Percentiles rank a stretch among this genome's conserved stretches.
phyloP scores from a whole-genome alignment of 2,888 invertebrate genomes.

The Agrenia bidenticulata region DNA sequence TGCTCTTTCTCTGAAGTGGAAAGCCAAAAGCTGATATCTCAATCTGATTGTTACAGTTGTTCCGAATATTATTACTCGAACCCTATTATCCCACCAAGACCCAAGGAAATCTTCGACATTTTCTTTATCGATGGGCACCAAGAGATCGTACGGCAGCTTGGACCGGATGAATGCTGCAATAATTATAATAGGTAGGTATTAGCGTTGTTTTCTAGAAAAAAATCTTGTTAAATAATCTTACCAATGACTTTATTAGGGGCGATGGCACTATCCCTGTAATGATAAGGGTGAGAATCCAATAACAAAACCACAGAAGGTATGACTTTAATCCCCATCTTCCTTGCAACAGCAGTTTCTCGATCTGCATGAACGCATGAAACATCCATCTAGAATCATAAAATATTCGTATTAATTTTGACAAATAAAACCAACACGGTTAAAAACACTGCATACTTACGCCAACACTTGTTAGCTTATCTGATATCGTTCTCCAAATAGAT shows the following conservation, averaged over 20 bases:
- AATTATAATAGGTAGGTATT: no score
- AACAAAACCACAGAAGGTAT: constrained; percentile 80
- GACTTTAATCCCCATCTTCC: constrained; percentile 75
- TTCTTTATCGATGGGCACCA: constrained; percentile 68
- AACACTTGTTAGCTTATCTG: constrained; percentile 78
- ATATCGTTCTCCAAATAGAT: constrained; percentile 77
- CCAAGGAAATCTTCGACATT: constrained; percentile 76
- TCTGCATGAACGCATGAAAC: constrained; percentile 83
- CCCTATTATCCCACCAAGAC: constrained; percentile 89
- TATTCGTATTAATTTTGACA: neutral
- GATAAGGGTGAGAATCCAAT: constrained; percentile 77
- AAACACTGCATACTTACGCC: constrained; percentile 62
- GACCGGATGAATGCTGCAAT: constrained; percentile 76
- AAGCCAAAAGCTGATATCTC: constrained; percentile 84
- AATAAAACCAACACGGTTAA: neutral
- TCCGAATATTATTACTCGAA: constrained; percentile 80
- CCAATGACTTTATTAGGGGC: constrained; percentile 79
- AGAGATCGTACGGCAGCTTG: constrained; percentile 80
- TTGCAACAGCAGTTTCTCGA: constrained; percentile 73
- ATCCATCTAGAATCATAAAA: constrained; percentile 56
- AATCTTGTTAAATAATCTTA: constrained; percentile 54
- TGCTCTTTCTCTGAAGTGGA: constrained; percentile 79
- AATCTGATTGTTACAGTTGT: constrained; percentile 71
- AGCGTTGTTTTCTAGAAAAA: no score
- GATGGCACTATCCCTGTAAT: constrained; percentile 78